These are phyloP conservation scores for Morelia viridis DNA, from an alignment of 2,797 vertebrate genomes.

Conservation along the genomic window DNA sequence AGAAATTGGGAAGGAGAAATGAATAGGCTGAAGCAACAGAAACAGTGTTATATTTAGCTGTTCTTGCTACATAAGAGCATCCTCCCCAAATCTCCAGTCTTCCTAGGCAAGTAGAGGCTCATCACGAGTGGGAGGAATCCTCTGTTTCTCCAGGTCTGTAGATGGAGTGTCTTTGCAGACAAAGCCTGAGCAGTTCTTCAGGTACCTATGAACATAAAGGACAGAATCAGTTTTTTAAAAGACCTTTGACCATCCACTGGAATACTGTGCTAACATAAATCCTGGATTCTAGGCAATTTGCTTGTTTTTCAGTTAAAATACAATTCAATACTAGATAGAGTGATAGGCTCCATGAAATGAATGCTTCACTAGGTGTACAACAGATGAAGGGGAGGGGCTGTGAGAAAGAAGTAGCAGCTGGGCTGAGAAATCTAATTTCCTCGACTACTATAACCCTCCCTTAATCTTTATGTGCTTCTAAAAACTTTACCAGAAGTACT, in stretches of 20 bases:
- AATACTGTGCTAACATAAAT: neutral
- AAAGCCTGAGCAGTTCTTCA: neutral
- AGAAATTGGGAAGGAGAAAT: neutral
- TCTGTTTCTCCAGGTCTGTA: neutral
- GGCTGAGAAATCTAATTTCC: neutral
- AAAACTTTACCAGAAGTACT: neutral
- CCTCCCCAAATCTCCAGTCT: constrained; percentile 53
- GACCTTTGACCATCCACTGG: constrained; percentile 40
- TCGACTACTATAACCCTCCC: neutral
- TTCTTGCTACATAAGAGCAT: constrained; percentile 30
- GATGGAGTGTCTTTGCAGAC: neutral
- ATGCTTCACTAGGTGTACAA: neutral
- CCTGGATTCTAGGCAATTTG: neutral
- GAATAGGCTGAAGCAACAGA: neutral
- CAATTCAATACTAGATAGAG: neutral
- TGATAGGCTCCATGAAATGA: neutral
- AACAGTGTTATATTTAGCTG: constrained; percentile 40
- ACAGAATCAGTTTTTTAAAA: constrained; percentile 54
- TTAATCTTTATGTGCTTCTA: neutral
- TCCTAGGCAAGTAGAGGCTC: constrained; percentile 56
- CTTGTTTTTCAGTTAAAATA: neutral
- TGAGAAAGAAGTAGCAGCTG: neutral
- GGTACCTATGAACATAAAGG: constrained; percentile 51
- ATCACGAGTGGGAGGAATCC: neutral
- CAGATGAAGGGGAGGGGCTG: neutral